Evolutionary conservation across 2,797 vertebrate genomes (phyloP).

Genomic region (Sciaenops ocellatus): DNA sequence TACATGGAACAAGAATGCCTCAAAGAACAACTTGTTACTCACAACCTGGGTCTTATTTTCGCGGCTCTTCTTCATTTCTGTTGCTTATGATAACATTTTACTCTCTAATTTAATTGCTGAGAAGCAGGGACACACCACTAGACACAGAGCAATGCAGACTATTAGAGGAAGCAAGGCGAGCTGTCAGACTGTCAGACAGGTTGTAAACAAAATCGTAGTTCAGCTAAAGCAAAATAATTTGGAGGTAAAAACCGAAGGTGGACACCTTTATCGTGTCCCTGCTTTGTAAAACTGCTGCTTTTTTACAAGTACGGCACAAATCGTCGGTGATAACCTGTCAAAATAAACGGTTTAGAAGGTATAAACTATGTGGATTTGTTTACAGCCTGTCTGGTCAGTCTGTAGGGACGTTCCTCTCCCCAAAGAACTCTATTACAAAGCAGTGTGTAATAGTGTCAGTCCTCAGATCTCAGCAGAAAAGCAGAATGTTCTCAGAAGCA

Average conservation of each 20-base stretch:
- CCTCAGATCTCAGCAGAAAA: too few species aligned
- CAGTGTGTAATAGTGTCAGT: background rate
- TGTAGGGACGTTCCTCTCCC: background rate
- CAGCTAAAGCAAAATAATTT: background rate
- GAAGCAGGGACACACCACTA: background rate
- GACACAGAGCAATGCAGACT: background rate
- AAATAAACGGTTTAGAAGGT: too few species aligned
- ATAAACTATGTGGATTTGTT: background rate
- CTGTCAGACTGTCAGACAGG: background rate
- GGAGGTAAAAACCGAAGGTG: background rate
- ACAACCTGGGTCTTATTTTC: background rate
- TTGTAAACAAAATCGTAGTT: slow-evolving; percentile 4
- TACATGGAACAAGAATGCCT: background rate
- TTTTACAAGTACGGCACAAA: background rate
- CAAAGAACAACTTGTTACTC: background rate
- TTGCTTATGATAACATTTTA: background rate
- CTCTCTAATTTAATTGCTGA: background rate
- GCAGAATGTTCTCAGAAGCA: background rate
- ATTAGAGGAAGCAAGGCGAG: background rate
- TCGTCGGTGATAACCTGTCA: background rate
- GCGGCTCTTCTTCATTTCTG: background rate
- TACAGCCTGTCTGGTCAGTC: background rate
- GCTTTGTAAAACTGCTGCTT: background rate
- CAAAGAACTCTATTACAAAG: background rate
- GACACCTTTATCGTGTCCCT: background rate